A percentile compares a stretch with the other conserved stretches of the same genome.
Conservation (phyloP, 2,888 invertebrate species). For the Linnaemya tessellans region DNA sequence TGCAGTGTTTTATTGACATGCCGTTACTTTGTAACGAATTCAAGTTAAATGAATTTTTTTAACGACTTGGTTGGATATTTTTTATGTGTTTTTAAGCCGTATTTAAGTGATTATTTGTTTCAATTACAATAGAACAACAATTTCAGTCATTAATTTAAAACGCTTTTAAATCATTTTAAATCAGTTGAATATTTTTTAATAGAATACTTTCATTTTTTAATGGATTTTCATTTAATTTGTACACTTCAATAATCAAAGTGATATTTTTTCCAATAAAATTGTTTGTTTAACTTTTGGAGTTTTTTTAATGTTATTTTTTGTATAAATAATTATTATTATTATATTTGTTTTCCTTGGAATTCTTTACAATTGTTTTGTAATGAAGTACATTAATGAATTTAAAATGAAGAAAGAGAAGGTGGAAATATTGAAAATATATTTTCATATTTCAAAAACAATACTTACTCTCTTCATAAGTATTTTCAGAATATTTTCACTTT, state of each 20-base stretch:
- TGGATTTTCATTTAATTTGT: constrained; percentile 9
- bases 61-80: not conserved
- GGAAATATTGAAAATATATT: no score
- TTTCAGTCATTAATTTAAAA: not conserved
- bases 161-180: not conserved
- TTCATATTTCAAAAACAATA: no score
- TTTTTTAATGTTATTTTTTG: constrained; percentile 3
- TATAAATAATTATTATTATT: not conserved
- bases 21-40: not conserved
- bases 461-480: no score
- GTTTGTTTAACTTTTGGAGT: not conserved
- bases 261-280: not conserved
- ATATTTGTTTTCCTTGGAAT: not conserved
- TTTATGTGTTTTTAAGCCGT: not conserved
- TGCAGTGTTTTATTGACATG: not conserved
- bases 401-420: no score
- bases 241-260: constrained; percentile 49
- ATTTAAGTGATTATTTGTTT: not conserved
- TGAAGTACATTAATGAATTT: no score
- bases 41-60: not conserved
- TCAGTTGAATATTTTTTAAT: not conserved
- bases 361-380: not conserved
- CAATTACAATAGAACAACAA: constrained; percentile 19
- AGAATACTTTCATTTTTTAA: constrained; percentile 7
- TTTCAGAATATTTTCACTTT: no score